Percentiles rank a stretch among this genome's conserved stretches.
These are phyloP conservation scores for Leptinotarsa undecemlineata DNA, from an alignment of 1,140 invertebrate species.

Conservation along the genomic window DNA sequence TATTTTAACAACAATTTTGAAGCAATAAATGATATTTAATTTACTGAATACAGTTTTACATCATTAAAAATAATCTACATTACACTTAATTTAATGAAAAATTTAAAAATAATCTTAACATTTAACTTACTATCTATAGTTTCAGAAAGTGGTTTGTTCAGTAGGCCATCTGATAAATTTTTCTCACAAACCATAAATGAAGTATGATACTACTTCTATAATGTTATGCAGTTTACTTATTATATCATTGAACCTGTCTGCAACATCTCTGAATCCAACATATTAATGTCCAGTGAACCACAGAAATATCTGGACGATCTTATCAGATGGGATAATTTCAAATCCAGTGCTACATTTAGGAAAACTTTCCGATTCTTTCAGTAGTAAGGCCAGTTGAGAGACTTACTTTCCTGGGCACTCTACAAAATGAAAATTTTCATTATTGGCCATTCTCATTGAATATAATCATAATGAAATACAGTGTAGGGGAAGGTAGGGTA, in stretches of 20 bases:
- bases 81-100: too few relatives aligned
- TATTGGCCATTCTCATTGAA: too few relatives aligned
- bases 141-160: not conserved
- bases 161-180: conserved; percentile 10
- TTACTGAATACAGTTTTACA: too few relatives aligned
- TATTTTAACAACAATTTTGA: too few relatives aligned
- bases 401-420: not conserved
- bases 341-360: not conserved
- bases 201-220: not conserved
- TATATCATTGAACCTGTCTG: conserved; percentile 46
- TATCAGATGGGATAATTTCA: conserved; percentile 33
- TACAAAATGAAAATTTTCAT: too few relatives aligned
- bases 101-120: too few relatives aligned
- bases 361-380: not conserved
- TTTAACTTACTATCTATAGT: too few relatives aligned
- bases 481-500: too few relatives aligned
- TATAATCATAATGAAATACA: too few relatives aligned
- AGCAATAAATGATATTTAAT: too few relatives aligned
- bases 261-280: conserved; percentile 45
- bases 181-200: too few relatives aligned
- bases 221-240: conserved; percentile 41
- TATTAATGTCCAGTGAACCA: conserved; percentile 51
- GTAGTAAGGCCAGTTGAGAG: not conserved
- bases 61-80: too few relatives aligned
- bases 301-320: conserved; percentile 42